Conservation (phyloP, 2,113 vertebrate species). For the Sinocyclocheilus rhinocerous region DNA sequence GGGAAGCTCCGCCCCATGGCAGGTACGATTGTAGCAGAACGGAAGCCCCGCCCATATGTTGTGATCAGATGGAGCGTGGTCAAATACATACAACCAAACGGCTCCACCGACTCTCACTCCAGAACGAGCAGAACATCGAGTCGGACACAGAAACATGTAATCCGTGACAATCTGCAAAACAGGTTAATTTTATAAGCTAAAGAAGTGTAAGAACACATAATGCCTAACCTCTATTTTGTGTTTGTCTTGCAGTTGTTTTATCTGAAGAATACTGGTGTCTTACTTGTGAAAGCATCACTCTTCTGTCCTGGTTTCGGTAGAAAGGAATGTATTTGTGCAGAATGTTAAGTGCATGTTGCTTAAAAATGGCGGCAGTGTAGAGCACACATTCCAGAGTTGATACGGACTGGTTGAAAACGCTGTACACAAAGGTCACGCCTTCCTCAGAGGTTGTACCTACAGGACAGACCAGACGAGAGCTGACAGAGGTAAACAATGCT, state of each 20-base stretch:
- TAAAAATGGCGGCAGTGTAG: conserved; percentile 76
- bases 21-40: conserved; percentile 73
- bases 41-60: conserved; percentile 70
- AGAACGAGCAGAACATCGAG: conserved; percentile 65
- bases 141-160: conserved; percentile 76
- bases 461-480: not conserved
- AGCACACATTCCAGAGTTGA: conserved; percentile 68
- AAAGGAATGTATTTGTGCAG: conserved; percentile 75
- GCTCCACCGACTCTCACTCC: conserved; percentile 53
- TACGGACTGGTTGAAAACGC: conserved; percentile 70
- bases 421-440: conserved; percentile 73
- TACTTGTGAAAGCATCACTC: conserved; percentile 77
- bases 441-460: conserved; percentile 79
- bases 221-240: not conserved
- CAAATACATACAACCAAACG: conserved; percentile 76
- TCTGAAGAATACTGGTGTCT: not conserved
- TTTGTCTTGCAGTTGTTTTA: not conserved
- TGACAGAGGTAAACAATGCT: not conserved
- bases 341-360: conserved; percentile 72
- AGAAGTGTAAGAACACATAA: not conserved
- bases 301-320: conserved; percentile 67
- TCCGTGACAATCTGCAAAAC: conserved; percentile 74
- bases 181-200: not conserved
- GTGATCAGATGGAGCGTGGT: conserved; percentile 70
- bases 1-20: conserved; percentile 78